Evolutionary conservation across 2,113 vertebrate genomes (phyloP), one percentile per base, ranked within the genome.

Genomic region (Tricholaema leucomelas): DNA sequence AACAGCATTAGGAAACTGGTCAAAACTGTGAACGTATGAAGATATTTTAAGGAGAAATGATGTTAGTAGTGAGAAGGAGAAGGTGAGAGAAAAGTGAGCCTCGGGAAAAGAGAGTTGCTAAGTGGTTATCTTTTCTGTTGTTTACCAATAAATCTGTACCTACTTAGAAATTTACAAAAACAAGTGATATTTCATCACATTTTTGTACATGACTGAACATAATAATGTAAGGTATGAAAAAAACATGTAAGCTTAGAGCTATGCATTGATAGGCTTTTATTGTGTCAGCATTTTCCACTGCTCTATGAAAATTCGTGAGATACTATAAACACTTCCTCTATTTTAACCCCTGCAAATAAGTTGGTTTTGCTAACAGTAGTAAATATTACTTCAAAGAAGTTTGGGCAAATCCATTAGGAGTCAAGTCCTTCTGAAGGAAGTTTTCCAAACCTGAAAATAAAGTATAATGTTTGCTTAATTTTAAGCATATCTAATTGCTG

Each of bases 261-360:
- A 64, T 66, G 35, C 30, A 40, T 85, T 77, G 46, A 13, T 89
- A 76, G 3, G 9, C 92, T 97, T 97, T 92, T 93, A 92, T 96
- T 94, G 92, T 75, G 72, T 71, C 65, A 66, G 35, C 36, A 6
- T 72, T 46, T 86, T 77, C 38, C 48, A 30, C 38, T 92, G 79
- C n/a, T 65, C 12, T 42, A 11, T 87, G 54, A 87, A 92, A 93
- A 67, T 35, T 88, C 83, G 84, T 88, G 61, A 87, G 97, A 91
- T 92, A 18, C 50, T 91, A 90, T 94, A 90, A 92, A 61, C 8
- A 16, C 48, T 74, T 46, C 5, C 55, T 95, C 83, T 94, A 85
- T 90, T 91, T 93, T 82, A 15, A 88, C 33, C 19, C 23, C 38
- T 30, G 8, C 56, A 88, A 94, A 81, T 63, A 81, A 58, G 5